phyloP scores from a whole-genome alignment of 1,140 invertebrate species.

The Drosophila pruinosa region DNA sequence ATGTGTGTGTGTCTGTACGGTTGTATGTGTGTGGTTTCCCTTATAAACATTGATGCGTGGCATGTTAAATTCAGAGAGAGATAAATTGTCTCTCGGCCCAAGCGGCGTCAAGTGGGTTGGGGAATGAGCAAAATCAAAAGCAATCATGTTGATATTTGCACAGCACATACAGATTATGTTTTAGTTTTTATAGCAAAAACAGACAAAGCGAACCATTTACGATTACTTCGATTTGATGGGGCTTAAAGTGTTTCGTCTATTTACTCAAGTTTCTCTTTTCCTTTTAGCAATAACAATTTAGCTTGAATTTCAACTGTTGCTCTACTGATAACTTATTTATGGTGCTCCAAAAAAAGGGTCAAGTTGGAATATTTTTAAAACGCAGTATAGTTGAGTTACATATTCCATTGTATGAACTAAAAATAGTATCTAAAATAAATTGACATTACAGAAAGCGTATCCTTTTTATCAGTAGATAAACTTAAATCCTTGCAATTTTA shows the following conservation, averaged over 20 bases:
- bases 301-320: not conserved
- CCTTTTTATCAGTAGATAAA: no score
- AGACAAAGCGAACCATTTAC: not conserved
- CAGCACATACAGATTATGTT: constrained; percentile 49
- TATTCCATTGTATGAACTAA: no score
- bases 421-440: no score
- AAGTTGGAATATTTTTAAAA: no score
- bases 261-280: constrained; percentile 2
- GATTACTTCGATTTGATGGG: constrained; percentile 44
- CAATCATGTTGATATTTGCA: constrained; percentile 72
- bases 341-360: no score
- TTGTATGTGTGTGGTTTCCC: constrained; percentile 22
- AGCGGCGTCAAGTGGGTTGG: not conserved
- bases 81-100: constrained; percentile 46
- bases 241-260: constrained; percentile 31
- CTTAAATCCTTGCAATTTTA: no score
- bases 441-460: no score
- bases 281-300: not conserved
- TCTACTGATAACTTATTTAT: not conserved
- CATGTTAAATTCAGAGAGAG: constrained; percentile 59
- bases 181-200: constrained; percentile 35
- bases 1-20: constrained; percentile 3
- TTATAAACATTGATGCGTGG: constrained; percentile 59
- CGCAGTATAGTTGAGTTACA: no score
- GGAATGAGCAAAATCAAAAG: constrained; percentile 69